A percentile compares a stretch with the other conserved stretches of the same genome.
phyloP scores from a whole-genome alignment of 2,888 invertebrate genomes.

The Acanthococcus lagerstroemiae region DNA sequence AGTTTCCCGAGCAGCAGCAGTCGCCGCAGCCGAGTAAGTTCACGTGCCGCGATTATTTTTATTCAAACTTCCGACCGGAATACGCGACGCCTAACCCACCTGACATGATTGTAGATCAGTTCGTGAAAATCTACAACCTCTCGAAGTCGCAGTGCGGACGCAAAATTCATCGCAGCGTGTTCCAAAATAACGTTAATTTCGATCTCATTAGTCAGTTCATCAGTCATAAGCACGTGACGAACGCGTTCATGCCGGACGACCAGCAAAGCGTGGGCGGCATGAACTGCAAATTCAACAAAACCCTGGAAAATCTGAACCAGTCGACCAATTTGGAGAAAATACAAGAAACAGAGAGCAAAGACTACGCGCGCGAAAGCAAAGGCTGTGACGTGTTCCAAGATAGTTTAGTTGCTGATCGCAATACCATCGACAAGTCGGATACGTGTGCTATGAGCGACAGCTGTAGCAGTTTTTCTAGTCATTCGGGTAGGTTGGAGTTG shows the following conservation, averaged over 20 bases:
- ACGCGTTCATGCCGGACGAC: no score
- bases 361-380: background rate
- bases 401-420: constrained; percentile 29
- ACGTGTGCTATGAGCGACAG: constrained; percentile 15
- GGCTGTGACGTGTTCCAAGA: constrained; percentile 32
- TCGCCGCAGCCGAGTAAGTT: constrained; percentile 14
- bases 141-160: constrained; percentile 23
- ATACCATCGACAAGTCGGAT: constrained; percentile 11
- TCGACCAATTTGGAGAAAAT: background rate
- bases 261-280: no score
- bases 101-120: background rate
- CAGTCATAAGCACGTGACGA: constrained; percentile 50
- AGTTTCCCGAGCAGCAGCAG: constrained; percentile 3
- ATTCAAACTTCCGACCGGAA: background rate
- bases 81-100: background rate
- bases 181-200: constrained; percentile 44
- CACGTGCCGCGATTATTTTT: background rate
- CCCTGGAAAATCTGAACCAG: background rate
- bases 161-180: constrained; percentile 38
- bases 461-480: constrained; percentile 28
- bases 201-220: constrained; percentile 79
- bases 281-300: background rate
- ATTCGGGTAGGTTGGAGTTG: constrained; percentile 21
- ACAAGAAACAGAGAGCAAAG: background rate
- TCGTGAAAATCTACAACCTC: constrained; percentile 24